A percentile compares a stretch with the other conserved stretches of the same genome.
Conservation (phyloP, 2,113 vertebrate species). For the Campylomormyrus tamandua region DNA sequence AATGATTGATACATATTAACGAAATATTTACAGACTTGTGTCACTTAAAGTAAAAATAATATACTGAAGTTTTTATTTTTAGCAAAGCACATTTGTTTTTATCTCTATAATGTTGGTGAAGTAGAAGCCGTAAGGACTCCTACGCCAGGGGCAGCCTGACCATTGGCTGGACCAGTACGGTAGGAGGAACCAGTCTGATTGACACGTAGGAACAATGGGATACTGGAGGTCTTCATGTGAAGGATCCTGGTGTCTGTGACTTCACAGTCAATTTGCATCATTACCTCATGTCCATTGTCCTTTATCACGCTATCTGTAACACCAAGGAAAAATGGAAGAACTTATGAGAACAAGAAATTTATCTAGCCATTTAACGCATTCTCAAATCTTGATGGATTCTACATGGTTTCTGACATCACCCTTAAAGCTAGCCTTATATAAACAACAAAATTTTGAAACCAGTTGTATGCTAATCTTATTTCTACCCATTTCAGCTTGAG, state of each 20-base stretch:
- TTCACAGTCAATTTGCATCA: constrained; percentile 98
- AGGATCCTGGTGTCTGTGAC: constrained; percentile 89
- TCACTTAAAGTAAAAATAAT: neutral
- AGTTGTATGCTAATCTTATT: neutral
- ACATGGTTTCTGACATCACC: neutral
- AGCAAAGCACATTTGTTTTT: neutral
- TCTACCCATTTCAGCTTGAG: neutral
- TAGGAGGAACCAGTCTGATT: constrained; percentile 72
- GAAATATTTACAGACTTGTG: neutral
- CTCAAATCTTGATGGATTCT: neutral
- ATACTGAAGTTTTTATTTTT: neutral
- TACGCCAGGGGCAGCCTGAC: constrained; percentile 57
- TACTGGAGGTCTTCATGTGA: constrained; percentile 82
- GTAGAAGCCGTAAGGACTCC: constrained; percentile 73
- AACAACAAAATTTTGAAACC: neutral
- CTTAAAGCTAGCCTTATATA: neutral
- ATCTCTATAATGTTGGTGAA: neutral
- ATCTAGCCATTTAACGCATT: neutral
- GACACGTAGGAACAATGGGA: constrained; percentile 75
- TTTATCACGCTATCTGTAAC: constrained; percentile 80
- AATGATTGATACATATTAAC: neutral
- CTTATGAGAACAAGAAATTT: neutral
- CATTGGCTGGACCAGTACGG: constrained; percentile 52
- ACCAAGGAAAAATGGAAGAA: neutral
- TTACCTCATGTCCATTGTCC: constrained; percentile 81